Conservation (phyloP, 1,140 invertebrate species). For the Acromyrmex echinatior region DNA sequence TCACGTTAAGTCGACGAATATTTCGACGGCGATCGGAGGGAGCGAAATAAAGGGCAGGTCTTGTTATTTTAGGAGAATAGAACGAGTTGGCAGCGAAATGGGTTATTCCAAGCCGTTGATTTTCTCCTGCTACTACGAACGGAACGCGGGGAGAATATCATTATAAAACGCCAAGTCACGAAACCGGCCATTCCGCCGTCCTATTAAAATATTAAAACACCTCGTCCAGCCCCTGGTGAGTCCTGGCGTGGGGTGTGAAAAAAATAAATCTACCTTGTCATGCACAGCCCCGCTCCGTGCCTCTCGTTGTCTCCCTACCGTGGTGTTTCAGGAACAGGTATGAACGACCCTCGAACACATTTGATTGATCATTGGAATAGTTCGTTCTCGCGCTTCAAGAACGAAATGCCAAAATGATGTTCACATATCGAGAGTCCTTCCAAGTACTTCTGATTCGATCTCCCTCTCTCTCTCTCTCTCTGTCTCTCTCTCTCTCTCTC, state of each 20-base stretch:
- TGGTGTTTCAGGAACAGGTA: slow-evolving; percentile 76
- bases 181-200: slow-evolving; percentile 84
- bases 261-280: slow-evolving; percentile 86
- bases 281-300: slow-evolving; percentile 83
- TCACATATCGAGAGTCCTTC: slow-evolving; percentile 38
- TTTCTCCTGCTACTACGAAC: slow-evolving; percentile 82
- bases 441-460: slow-evolving; percentile 31
- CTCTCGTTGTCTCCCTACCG: slow-evolving; percentile 80
- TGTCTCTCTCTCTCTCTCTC: background rate
- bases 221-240: slow-evolving; percentile 82
- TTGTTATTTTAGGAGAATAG: slow-evolving; percentile 77
- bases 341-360: slow-evolving; percentile 75
- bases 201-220: slow-evolving; percentile 87
- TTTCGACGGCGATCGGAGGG: slow-evolving; percentile 61
- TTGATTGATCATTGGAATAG: slow-evolving; percentile 72
- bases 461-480: background rate
- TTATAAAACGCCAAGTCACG: slow-evolving; percentile 86
- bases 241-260: slow-evolving; percentile 84
- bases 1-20: slow-evolving; percentile 53
- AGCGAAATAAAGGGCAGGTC: slow-evolving; percentile 68
- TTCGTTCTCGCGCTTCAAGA: slow-evolving; percentile 49
- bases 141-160: slow-evolving; percentile 86
- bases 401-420: slow-evolving; percentile 57
- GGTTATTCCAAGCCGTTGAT: slow-evolving; percentile 83
- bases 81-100: slow-evolving; percentile 78